Evolutionary conservation across 2,888 invertebrate genomes (phyloP).

Genomic region (Ditula angustiorana): DNA sequence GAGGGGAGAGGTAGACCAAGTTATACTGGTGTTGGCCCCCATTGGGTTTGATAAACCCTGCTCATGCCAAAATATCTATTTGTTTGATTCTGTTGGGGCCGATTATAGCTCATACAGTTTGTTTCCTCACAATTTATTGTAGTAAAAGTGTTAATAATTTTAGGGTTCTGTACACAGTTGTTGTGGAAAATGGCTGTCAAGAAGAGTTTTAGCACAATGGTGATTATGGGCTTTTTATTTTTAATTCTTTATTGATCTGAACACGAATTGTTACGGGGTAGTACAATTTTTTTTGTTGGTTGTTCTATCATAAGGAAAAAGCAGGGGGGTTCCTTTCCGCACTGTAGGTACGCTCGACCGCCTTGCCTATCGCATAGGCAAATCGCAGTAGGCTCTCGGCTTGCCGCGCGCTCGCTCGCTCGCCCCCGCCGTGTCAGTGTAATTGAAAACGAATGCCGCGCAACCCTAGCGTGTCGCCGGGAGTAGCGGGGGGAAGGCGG

Average conservation of each 20-base stretch:
- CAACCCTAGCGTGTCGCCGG: too few species aligned
- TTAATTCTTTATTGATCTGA: neutral
- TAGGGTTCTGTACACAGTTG: slow-evolving; percentile 34
- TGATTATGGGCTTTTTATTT: neutral
- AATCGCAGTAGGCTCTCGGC: too few species aligned
- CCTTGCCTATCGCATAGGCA: too few species aligned
- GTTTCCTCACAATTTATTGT: slow-evolving; percentile 54
- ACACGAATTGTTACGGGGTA: neutral
- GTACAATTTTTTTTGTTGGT: neutral
- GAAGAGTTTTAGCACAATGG: slow-evolving; percentile 13
- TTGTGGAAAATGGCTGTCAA: slow-evolving; percentile 15
- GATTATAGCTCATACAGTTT: slow-evolving; percentile 46
- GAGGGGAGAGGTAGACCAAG: slow-evolving; percentile 38
- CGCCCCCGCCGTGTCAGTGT: too few species aligned
- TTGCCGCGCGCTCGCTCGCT: too few species aligned
- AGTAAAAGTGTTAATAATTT: slow-evolving; percentile 45
- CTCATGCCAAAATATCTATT: slow-evolving; percentile 60
- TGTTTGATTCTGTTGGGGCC: slow-evolving; percentile 58
- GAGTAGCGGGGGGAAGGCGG: too few species aligned
- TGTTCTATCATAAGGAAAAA: too few species aligned
- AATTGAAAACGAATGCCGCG: too few species aligned
- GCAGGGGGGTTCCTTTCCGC: too few species aligned
- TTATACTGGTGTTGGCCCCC: slow-evolving; percentile 46
- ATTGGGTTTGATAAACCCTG: slow-evolving; percentile 53
- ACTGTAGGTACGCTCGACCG: too few species aligned